Conservation (phyloP, 1,140 invertebrate species). For the Solenopsis invicta region DNA sequence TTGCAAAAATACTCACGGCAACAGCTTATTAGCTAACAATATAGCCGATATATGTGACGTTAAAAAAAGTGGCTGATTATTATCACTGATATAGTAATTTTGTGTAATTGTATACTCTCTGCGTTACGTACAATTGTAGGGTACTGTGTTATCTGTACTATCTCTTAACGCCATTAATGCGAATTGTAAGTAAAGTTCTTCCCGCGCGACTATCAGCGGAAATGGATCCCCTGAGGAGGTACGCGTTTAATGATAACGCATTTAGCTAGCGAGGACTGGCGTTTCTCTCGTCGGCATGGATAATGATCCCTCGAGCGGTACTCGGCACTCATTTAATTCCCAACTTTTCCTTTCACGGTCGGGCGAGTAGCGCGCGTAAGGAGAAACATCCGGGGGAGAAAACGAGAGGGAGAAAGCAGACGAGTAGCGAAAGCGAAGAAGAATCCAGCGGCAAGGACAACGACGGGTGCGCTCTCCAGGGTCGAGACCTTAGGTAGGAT, state of each 20-base stretch:
- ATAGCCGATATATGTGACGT: background rate
- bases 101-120: conserved; percentile 2
- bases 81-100: conserved; percentile 27
- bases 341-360: conserved; percentile 76
- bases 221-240: conserved; percentile 41
- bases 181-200: conserved; percentile 52
- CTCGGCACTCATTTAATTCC: conserved; percentile 75
- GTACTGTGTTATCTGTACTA: conserved; percentile 29
- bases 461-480: conserved; percentile 59
- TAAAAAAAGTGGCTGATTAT: background rate
- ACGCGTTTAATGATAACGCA: conserved; percentile 54
- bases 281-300: conserved; percentile 51
- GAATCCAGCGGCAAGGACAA: conserved; percentile 52
- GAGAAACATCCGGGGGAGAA: conserved; percentile 63
- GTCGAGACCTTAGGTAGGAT: conserved; percentile 71
- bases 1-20: background rate
- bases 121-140: conserved; percentile 11
- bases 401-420: conserved; percentile 62
- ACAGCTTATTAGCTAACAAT: conserved; percentile 8
- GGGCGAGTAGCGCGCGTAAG: conserved; percentile 69
- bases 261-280: conserved; percentile 28
- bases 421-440: conserved; percentile 35
- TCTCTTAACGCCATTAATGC: conserved; percentile 36
- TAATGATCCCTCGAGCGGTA: conserved; percentile 71
- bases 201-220: conserved; percentile 27